Conservation (phyloP, 2,113 vertebrate species). For the Erinaceus europaeus region DNA sequence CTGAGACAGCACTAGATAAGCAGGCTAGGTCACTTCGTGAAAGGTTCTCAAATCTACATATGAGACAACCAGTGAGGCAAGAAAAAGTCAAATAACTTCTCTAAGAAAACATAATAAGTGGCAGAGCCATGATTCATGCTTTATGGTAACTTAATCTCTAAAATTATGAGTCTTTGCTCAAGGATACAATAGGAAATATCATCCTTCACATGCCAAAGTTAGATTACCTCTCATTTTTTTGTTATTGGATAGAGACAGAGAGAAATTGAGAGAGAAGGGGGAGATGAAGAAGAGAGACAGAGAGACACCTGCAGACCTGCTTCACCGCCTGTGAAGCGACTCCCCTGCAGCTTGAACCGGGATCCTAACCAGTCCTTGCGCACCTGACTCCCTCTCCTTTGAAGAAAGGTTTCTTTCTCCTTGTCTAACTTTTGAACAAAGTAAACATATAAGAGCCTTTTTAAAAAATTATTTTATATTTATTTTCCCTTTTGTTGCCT, state of each 20-base stretch:
- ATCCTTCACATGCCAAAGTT: not conserved
- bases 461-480: too few relatives aligned
- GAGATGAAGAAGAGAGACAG: too few relatives aligned
- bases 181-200: not conserved
- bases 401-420: slow-evolving; percentile 28
- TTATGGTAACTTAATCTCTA: not conserved
- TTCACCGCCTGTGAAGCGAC: too few relatives aligned
- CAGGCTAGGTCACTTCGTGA: not conserved
- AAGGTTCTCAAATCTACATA: slow-evolving; percentile 39
- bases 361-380: too few relatives aligned
- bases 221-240: too few relatives aligned
- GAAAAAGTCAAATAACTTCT: not conserved
- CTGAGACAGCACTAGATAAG: not conserved
- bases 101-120: not conserved
- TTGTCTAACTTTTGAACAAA: slow-evolving; percentile 25
- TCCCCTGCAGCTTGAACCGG: too few relatives aligned
- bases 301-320: too few relatives aligned
- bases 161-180: not conserved
- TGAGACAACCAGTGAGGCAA: slow-evolving; percentile 9
- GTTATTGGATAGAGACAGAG: too few relatives aligned
- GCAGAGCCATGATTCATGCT: not conserved
- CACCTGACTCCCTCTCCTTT: not conserved
- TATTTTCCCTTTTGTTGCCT: too few relatives aligned
- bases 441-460: not conserved
- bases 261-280: too few relatives aligned